Evolutionary conservation across 2,888 invertebrate species (phyloP).

Genomic region (Tenodera sinensis): DNA sequence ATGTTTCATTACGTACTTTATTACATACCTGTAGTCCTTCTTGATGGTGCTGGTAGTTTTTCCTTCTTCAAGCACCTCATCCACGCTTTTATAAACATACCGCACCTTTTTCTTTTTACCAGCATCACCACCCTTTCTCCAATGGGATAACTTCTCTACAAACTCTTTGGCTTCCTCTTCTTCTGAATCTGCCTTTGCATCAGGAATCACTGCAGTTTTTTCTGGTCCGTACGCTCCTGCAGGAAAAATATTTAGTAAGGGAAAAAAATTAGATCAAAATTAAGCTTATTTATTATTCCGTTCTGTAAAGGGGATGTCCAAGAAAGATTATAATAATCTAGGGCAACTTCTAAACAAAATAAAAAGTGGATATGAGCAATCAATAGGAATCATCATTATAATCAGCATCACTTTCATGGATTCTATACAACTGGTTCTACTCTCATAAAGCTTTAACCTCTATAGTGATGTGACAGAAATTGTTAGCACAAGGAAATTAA

Average conservation of each 20-base stretch:
- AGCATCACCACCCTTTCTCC: conserved; percentile 57
- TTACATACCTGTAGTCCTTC: conserved; percentile 31
- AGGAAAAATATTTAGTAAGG: not conserved
- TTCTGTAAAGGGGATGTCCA: no score
- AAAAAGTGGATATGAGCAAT: no score
- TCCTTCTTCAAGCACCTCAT: conserved; percentile 86
- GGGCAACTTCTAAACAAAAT: no score
- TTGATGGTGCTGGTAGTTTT: conserved; percentile 37
- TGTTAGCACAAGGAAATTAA: no score
- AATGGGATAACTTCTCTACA: conserved; percentile 58
- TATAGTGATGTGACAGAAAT: no score
- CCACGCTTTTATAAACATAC: conserved; percentile 79
- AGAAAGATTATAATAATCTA: no score
- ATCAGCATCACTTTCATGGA: no score
- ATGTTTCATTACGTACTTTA: no score
- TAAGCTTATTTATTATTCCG: not conserved
- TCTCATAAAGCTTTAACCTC: no score
- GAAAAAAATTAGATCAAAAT: not conserved
- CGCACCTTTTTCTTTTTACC: conserved; percentile 60
- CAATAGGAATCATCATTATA: no score
- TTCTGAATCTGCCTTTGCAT: conserved; percentile 32
- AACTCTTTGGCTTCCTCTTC: conserved; percentile 44
- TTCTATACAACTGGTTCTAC: no score
- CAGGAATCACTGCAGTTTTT: conserved; percentile 44
- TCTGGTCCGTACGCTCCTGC: conserved; percentile 83